Base-by-base conservation (phyloP, 2,888 invertebrate species). In the Lysandra coridon region DNA sequence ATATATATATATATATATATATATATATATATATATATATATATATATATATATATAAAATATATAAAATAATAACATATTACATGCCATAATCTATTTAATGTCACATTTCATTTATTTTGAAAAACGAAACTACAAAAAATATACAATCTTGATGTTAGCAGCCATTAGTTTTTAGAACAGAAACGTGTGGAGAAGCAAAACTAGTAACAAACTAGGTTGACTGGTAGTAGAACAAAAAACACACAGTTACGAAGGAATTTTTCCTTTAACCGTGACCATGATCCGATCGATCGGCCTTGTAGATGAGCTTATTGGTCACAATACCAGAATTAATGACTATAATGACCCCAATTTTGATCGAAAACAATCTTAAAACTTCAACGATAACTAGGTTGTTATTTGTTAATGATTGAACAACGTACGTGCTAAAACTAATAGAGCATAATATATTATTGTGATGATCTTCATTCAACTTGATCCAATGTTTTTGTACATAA, bases 221-320 rank as follows among this genome's bases (percentile, higher is more conserved):
- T 76, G 76, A 49, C 30, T 17, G 30, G 76, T 76, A 76, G 76
- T 53, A 75, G 49, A 49, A 76, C 33, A 53, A 53, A 75, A 76
- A 76, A 76, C 30, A 76, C 57, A 76, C 53, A 76, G 53, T 53
- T 76, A 57, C 76, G 14, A 53, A 76, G 53, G 76, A 53, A 76
- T 76, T 76, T 76, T 76, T 53, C 76, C 76, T 76, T 76, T 76
- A 76, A 30, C 76, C 76, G 33, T 76, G 76, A 76, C 76, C 76
- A 76, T 76, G 76, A 76, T 76, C 33, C 76, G 23, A 14, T 17
- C 76, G 33, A 30, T 53, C 17, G 53, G 10, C 76, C 76, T 76
- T 76, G 76, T 53, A 12, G 53, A 76, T 30, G 53, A 76, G 76
- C 53, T 33, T 33, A 49, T 57, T 53, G 30, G 76, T 30, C 17